phyloP scores from a whole-genome alignment of 2,888 invertebrate genomes.

The Gerris lacustris region DNA sequence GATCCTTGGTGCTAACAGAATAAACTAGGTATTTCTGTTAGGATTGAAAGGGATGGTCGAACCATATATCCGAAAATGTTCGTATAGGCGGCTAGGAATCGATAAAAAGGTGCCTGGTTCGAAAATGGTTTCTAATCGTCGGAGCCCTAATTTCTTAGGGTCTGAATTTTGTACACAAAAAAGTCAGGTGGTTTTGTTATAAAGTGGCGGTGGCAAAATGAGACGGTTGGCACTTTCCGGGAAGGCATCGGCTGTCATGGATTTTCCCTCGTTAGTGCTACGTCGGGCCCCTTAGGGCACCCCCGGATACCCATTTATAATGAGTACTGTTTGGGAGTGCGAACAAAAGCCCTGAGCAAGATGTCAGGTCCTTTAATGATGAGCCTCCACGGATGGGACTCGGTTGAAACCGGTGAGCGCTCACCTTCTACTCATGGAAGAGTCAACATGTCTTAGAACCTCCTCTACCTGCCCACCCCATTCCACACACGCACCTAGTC shows the following conservation, averaged over 20 bases:
- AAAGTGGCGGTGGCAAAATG: not conserved
- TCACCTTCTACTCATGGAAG: not conserved
- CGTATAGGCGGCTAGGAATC: slow-evolving; percentile 1
- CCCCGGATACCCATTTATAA: slow-evolving; percentile 1
- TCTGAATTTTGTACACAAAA: not conserved
- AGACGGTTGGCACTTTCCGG: slow-evolving; percentile 3
- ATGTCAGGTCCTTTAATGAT: slow-evolving; percentile 5
- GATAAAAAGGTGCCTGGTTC: not conserved
- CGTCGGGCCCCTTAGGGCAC: not conserved
- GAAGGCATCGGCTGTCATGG: not conserved
- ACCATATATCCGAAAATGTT: not conserved
- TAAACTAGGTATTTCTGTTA: too few relatives aligned
- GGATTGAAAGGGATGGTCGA: too few relatives aligned
- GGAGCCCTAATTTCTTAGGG: not conserved
- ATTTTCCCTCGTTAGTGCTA: not conserved
- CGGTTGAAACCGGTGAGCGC: not conserved
- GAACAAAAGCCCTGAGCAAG: slow-evolving; percentile 1
- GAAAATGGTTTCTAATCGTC: not conserved
- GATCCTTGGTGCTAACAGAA: too few relatives aligned
- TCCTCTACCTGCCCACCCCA: not conserved
- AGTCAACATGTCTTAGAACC: not conserved
- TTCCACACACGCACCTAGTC: slow-evolving; percentile 1
- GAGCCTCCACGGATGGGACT: not conserved
- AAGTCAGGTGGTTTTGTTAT: not conserved
- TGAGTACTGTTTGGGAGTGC: slow-evolving; percentile 5